These are phyloP conservation scores for Parasteatoda lunata DNA, from an alignment of 2,888 invertebrate genomes.

Conservation along the genomic window DNA sequence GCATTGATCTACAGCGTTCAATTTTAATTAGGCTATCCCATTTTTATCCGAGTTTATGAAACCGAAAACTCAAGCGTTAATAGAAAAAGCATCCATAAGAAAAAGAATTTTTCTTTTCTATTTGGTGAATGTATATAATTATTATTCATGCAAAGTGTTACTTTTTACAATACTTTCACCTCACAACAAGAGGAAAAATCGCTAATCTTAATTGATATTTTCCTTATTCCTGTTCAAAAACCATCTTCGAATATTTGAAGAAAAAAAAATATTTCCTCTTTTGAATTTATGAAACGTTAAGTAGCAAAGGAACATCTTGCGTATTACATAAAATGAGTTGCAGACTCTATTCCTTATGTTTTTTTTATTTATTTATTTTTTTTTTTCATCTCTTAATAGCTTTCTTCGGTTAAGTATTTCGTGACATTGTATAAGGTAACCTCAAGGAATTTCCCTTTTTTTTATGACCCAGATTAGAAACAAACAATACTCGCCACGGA, in stretches of 20 bases:
- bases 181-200: neutral
- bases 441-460: neutral
- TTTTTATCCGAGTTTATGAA: too few relatives aligned
- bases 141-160: too few relatives aligned
- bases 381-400: neutral
- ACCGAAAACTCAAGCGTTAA: too few relatives aligned
- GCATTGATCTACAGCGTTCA: too few relatives aligned
- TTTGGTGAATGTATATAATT: too few relatives aligned
- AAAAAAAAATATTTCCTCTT: conserved; percentile 1
- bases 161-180: too few relatives aligned
- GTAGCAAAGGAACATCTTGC: neutral
- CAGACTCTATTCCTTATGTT: neutral
- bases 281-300: conserved; percentile 11
- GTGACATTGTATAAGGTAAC: conserved; percentile 15
- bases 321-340: neutral
- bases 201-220: neutral
- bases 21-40: too few relatives aligned
- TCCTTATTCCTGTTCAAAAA: conserved; percentile 38
- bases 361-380: too few relatives aligned
- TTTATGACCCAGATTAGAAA: conserved; percentile 12
- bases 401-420: neutral
- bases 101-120: too few relatives aligned
- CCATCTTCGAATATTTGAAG: neutral
- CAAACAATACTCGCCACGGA: neutral
- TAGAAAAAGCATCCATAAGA: too few relatives aligned